phyloP scores from a whole-genome alignment of 1,140 invertebrate species.

The Drepana arcuata region DNA sequence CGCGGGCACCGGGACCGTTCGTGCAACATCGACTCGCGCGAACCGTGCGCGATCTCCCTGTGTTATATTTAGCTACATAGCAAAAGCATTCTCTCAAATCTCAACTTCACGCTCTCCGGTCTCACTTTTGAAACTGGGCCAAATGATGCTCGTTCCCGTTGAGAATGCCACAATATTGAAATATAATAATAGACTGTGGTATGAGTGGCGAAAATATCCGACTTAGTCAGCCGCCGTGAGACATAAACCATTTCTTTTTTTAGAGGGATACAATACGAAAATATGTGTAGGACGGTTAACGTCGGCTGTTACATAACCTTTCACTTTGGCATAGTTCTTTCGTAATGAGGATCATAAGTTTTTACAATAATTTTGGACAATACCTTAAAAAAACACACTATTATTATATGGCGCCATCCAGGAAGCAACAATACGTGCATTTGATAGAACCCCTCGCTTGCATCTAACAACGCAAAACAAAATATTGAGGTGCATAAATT shows the following conservation, averaged over 20 bases:
- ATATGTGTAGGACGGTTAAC: constrained; percentile 54
- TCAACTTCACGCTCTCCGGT: constrained; percentile 57
- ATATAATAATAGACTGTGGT: constrained; percentile 64
- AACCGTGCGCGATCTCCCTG: constrained; percentile 16
- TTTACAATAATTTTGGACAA: too few relatives aligned
- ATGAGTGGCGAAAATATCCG: constrained; percentile 59
- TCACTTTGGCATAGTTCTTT: too few relatives aligned
- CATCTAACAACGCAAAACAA: too few relatives aligned
- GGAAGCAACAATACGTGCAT: too few relatives aligned
- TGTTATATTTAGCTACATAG: constrained; percentile 55
- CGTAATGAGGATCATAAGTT: too few relatives aligned
- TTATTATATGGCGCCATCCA: too few relatives aligned
- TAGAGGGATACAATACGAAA: constrained; percentile 49
- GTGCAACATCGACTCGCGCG: constrained; percentile 9
- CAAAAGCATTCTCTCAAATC: constrained; percentile 61
- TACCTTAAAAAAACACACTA: too few relatives aligned
- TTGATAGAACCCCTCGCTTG: too few relatives aligned
- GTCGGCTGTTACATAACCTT: too few relatives aligned
- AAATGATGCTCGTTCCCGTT: constrained; percentile 59
- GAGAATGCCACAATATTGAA: constrained; percentile 67
- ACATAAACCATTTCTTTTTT: constrained; percentile 40
- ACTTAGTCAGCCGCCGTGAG: constrained; percentile 50
- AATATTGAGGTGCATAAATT: too few relatives aligned
- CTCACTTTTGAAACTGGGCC: constrained; percentile 68
- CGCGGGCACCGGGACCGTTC: constrained; percentile 13